A percentile compares a stretch with the other conserved stretches of the same genome.
Evolutionary conservation across 2,113 vertebrate genomes (phyloP).

Genomic region (Nestor notabilis): DNA sequence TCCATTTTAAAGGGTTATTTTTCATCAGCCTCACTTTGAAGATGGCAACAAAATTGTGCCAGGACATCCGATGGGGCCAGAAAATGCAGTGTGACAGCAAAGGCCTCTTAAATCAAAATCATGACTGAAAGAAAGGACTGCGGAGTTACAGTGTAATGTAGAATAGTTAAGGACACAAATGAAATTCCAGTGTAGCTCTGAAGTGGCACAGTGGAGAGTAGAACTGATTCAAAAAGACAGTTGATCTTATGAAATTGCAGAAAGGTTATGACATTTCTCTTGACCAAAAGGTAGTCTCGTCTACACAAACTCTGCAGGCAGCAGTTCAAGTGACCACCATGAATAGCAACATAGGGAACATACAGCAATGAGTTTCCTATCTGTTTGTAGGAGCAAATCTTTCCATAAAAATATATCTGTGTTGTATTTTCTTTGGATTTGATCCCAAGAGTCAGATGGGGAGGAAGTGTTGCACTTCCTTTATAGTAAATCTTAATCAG

Average conservation of each 20-base stretch:
- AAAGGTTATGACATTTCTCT: neutral
- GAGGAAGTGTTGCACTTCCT: neutral
- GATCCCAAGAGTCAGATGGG: constrained; percentile 17
- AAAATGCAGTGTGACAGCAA: neutral
- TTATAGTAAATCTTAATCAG: neutral
- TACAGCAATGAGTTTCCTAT: neutral
- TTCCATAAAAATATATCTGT: neutral
- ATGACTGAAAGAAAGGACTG: neutral
- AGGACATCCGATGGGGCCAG: neutral
- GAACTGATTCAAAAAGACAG: neutral
- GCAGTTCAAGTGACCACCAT: neutral
- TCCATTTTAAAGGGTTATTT: neutral
- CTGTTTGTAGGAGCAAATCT: neutral
- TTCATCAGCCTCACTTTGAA: neutral
- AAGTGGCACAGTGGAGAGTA: neutral
- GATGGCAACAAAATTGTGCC: neutral
- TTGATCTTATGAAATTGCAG: neutral
- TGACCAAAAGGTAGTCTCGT: neutral
- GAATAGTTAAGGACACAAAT: neutral
- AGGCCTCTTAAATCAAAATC: neutral
- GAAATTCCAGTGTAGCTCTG: neutral
- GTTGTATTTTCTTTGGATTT: constrained; percentile 4
- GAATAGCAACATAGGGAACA: neutral
- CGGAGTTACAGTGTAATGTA: neutral
- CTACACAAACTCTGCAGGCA: neutral